These are phyloP conservation scores for Aurelia aurita complex sp. Pacific DNA, from an alignment of 30 jellyfish, hydroid and myxozoan genomes.

Conservation along the genomic window DNA sequence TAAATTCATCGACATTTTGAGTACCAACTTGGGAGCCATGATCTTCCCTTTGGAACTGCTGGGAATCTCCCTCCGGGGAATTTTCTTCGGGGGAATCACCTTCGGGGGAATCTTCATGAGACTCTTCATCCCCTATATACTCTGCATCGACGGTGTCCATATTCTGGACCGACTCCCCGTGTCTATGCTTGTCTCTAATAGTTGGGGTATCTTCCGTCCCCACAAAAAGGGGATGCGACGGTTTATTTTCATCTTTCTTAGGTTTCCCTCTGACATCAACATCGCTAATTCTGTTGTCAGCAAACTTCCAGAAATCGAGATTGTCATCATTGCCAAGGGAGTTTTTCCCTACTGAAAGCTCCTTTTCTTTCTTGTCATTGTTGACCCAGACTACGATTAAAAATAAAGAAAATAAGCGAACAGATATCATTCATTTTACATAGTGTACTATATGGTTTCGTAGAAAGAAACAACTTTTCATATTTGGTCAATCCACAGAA, in stretches of 20 bases:
- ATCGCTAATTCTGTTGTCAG: slow-evolving; percentile 36
- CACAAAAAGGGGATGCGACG: slow-evolving; percentile 34
- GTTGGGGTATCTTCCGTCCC: slow-evolving; percentile 69
- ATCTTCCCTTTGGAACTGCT: neutral
- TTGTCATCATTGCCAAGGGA: slow-evolving; percentile 7
- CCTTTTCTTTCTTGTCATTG: slow-evolving; percentile 71
- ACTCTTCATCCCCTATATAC: slow-evolving; percentile 29
- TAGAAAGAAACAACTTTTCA: too few species aligned
- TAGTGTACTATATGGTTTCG: too few species aligned
- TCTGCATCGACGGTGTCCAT: slow-evolving; percentile 62
- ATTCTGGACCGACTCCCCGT: slow-evolving; percentile 19
- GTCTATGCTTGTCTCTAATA: slow-evolving; percentile 1
- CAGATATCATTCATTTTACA: neutral
- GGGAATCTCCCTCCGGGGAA: slow-evolving; percentile 6
- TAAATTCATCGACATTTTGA: neutral
- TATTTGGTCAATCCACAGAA: too few species aligned
- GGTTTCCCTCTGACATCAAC: neutral
- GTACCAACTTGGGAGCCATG: neutral
- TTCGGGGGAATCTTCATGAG: slow-evolving; percentile 1
- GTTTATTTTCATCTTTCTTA: slow-evolving; percentile 1
- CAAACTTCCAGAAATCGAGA: slow-evolving; percentile 38
- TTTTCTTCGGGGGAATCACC: slow-evolving; percentile 21
- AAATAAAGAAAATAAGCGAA: too few species aligned
- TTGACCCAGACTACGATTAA: slow-evolving; percentile 49
- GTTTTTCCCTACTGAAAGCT: slow-evolving; percentile 37